Evolutionary conservation across 2,888 invertebrate genomes (phyloP).

Genomic region (Lumbricus terrestris): DNA sequence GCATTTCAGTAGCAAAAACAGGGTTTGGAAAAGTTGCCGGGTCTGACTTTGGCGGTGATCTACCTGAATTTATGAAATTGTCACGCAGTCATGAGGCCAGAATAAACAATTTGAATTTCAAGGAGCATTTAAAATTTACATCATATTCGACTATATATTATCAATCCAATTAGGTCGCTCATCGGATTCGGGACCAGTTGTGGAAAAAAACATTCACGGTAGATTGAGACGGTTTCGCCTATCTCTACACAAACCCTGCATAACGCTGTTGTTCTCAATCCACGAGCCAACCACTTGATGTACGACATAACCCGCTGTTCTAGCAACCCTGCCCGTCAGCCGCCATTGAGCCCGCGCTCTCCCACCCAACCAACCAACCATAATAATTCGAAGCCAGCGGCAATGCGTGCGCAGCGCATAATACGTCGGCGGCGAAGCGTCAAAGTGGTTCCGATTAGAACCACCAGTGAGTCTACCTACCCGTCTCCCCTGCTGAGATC

Average conservation of each 20-base stretch:
- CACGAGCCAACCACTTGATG: neutral
- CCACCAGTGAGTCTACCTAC: neutral
- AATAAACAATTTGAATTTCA: no score
- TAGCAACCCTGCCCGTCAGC: neutral
- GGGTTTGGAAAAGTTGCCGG: no score
- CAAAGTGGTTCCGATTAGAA: neutral
- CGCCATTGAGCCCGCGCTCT: no score
- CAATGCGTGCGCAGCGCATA: neutral
- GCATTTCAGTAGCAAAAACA: no score
- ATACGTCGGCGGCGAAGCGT: neutral
- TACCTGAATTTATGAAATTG: no score
- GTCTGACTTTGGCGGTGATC: no score
- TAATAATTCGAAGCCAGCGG: neutral
- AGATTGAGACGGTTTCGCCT: neutral
- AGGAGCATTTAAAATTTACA: neutral
- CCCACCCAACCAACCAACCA: neutral
- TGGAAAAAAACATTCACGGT: neutral
- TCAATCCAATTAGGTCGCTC: neutral
- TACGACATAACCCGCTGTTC: neutral
- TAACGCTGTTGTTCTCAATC: neutral
- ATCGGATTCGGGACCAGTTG: neutral
- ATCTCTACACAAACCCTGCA: neutral
- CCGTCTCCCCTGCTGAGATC: neutral
- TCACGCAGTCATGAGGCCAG: no score
- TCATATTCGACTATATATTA: neutral